phyloP scores from a whole-genome alignment of 2,113 vertebrate genomes.

The zebrafish (Danio rerio) region DNA sequence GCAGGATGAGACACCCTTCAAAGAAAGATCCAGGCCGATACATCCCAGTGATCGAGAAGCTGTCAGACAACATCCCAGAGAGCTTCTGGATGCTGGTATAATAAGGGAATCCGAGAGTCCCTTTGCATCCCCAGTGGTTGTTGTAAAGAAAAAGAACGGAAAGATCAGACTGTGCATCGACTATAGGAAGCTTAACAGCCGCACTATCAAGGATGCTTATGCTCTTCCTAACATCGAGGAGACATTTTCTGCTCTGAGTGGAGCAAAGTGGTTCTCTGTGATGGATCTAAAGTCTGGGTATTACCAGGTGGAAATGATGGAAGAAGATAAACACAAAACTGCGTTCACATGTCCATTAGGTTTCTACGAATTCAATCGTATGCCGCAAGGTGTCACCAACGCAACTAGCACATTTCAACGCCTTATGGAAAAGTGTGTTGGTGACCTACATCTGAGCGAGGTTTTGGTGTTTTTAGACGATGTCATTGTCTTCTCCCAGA shows the following conservation, averaged over 20 bases:
- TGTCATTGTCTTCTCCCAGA: not conserved
- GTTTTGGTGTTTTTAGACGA: too few species aligned
- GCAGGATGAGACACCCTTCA: constrained; percentile 34
- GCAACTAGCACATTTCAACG: too few species aligned
- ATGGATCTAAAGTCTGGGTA: constrained; percentile 46
- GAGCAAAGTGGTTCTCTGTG: constrained; percentile 10
- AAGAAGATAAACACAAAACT: constrained; percentile 43
- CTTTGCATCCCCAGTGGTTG: constrained; percentile 23
- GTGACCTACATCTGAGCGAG: too few species aligned
- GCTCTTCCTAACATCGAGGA: not conserved
- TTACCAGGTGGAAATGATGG: constrained; percentile 44
- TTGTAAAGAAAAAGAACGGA: not conserved
- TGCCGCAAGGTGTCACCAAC: too few species aligned
- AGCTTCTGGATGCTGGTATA: constrained; percentile 12
- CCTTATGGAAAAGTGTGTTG: too few species aligned
- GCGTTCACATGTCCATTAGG: constrained; percentile 34
- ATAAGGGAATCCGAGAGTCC: constrained; percentile 32
- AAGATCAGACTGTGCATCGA: constrained; percentile 4
- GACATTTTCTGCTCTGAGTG: not conserved
- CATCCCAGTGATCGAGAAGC: constrained; percentile 39
- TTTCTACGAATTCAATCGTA: constrained; percentile 28
- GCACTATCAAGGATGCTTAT: too few species aligned
- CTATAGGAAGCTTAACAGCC: not conserved
- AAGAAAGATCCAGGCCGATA: constrained; percentile 31
- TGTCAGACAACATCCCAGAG: constrained; percentile 26